Conservation (phyloP, 1,140 invertebrate species). For the Dreissena polymorpha region DNA sequence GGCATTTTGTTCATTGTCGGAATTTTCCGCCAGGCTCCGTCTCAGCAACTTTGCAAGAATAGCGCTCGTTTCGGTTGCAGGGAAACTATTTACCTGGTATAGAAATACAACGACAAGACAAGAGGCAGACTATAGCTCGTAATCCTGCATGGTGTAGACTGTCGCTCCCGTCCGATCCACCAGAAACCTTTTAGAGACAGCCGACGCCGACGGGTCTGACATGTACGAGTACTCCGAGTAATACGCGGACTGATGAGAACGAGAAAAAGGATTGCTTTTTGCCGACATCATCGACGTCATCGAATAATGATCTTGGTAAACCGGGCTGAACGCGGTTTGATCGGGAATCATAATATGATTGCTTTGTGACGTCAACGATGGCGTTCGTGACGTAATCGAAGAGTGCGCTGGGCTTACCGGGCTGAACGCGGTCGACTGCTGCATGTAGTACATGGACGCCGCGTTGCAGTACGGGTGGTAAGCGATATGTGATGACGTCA, state of each 20-base stretch:
- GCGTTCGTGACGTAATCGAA: not conserved
- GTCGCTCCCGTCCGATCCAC: conserved; percentile 3
- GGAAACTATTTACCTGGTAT: not conserved
- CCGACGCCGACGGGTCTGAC: not conserved
- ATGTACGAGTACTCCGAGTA: not conserved
- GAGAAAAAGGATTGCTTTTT: not conserved
- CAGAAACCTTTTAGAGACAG: conserved; percentile 4
- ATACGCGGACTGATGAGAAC: no score
- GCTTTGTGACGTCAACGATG: not conserved
- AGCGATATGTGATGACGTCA: conserved; percentile 62
- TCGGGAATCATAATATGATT: not conserved
- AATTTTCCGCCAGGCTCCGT: no score
- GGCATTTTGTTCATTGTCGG: no score
- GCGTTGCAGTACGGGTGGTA: conserved; percentile 58
- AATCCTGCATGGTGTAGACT: conserved; percentile 26
- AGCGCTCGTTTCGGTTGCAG: no score
- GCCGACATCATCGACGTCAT: not conserved
- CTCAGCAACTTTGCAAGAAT: no score
- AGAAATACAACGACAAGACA: conserved; percentile 11
- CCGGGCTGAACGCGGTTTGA: not conserved
- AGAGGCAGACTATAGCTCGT: conserved; percentile 16
- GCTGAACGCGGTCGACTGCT: not conserved
- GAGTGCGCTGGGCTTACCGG: not conserved
- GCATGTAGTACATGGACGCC: conserved; percentile 13
- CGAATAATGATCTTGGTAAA: not conserved